Evolutionary conservation across 2,888 invertebrate species (phyloP), one percentile per base, ranked within the genome.

Genomic region (Litoditis marina): DNA sequence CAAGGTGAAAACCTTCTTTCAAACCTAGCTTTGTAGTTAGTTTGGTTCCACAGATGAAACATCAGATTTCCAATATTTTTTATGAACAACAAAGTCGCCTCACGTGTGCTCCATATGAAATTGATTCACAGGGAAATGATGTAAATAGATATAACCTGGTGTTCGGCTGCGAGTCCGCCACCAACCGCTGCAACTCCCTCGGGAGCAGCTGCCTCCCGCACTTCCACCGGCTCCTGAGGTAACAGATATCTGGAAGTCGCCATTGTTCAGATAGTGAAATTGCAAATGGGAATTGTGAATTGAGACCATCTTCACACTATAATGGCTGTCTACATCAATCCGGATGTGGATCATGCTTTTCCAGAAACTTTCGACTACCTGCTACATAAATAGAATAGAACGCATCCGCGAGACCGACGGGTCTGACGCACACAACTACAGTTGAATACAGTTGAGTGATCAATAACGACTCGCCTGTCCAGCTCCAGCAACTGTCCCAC

Each of bases 401-500:
- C 47, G 11, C 47, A 11, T 11, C 16, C n/a, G 11, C 47, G 22
- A 47, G 22, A 47, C 19, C 47, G 11, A 13, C 16, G n/a, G n/a
- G 11, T n/a, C 16, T 1, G 22, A 22, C 13, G 11, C 13, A 47
- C 47, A 47, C n/a, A 19, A 1, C 22, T 11, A n/a, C n/a, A n/a
- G n/a, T n/a, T n/a, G n/a, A n/a, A n/a, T n/a, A n/a, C n/a, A 47
- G 11, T 22, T 22, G 11, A 19, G 47, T 22, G 22, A 13, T 47
- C 47, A 47, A 47, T n/a, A n/a, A 19, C 22, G n/a, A 42, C 13
- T 28, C 30, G 60, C 31, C 60, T 68, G 53, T 78, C 77, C 58
- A 82, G 60, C n/a, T 73, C 66, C 27, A 83, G 71, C 64, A 58
- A 83, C 77, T 84, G 83, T 78, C 74, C 84, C 75, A 82, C 74